These are phyloP conservation scores for Drosophila phalerata DNA, from an alignment of 2,888 invertebrate species.

Conservation along the genomic window DNA sequence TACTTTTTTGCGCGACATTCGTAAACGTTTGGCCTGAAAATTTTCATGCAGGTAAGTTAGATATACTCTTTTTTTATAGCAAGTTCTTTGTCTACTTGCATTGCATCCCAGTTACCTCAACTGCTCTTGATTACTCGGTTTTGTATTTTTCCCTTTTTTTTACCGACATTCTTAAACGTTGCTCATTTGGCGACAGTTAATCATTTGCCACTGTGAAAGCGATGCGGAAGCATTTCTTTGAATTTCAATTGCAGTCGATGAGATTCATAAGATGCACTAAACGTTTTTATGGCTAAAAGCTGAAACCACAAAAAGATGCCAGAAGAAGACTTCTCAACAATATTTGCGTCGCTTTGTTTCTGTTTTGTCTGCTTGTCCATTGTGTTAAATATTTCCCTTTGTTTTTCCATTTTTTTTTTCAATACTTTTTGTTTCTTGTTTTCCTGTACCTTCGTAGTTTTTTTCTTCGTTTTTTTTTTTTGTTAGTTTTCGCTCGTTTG, in stretches of 20 bases:
- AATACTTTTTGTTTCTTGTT: not conserved
- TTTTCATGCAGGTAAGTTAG: not conserved
- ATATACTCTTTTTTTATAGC: not conserved
- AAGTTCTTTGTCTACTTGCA: not conserved
- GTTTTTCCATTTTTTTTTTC: slow-evolving; percentile 14
- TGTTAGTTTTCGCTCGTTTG: slow-evolving; percentile 15
- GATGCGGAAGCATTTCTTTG: slow-evolving; percentile 6
- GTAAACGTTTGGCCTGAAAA: slow-evolving; percentile 4
- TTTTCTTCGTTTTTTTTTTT: not conserved
- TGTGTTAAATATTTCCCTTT: slow-evolving; percentile 24
- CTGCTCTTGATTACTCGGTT: not conserved
- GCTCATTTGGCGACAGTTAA: not conserved
- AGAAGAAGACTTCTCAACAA: slow-evolving; percentile 2
- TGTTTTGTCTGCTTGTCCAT: slow-evolving; percentile 31
- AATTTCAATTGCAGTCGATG: slow-evolving; percentile 11
- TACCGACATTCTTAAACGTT: not conserved
- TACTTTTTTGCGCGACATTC: not conserved
- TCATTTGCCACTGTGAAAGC: not conserved
- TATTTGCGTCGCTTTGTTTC: slow-evolving; percentile 36
- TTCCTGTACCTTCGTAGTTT: slow-evolving; percentile 8
- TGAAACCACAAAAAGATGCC: slow-evolving; percentile 23
- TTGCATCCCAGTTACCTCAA: not conserved
- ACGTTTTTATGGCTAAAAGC: slow-evolving; percentile 17
- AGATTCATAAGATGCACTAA: slow-evolving; percentile 10
- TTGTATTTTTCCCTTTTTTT: not conserved